Percentiles rank a stretch among this genome's conserved stretches.
Evolutionary conservation across 2,888 invertebrate species (phyloP).

Genomic region (Parnassius apollo): DNA sequence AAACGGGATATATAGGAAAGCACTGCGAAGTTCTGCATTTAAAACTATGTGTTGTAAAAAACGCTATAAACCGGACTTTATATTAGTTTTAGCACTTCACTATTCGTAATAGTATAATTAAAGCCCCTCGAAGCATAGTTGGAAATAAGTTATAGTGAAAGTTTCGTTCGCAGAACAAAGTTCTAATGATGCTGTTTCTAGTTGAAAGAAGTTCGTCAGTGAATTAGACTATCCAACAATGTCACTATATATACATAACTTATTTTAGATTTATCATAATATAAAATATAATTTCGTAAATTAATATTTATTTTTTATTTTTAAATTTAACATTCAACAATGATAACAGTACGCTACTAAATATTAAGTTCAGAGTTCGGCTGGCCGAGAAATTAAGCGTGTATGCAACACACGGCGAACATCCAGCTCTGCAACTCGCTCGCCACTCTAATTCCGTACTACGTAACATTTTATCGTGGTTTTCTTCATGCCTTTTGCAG

Average conservation of each 20-base stretch:
- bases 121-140: constrained; percentile 59
- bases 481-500: not conserved
- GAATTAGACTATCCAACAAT: constrained; percentile 46
- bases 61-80: constrained; percentile 12
- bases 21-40: constrained; percentile 17
- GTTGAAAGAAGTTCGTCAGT: constrained; percentile 41
- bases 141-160: constrained; percentile 35
- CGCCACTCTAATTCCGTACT: too few relatives aligned
- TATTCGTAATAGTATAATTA: constrained; percentile 33
- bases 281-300: not conserved
- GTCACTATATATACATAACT: constrained; percentile 27
- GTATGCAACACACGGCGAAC: too few relatives aligned
- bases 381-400: too few relatives aligned
- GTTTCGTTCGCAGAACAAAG: constrained; percentile 32
- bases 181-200: constrained; percentile 32
- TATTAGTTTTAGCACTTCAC: constrained; percentile 53
- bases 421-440: too few relatives aligned
- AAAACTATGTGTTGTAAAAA: constrained; percentile 4
- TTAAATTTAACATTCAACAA: not conserved
- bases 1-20: constrained; percentile 22
- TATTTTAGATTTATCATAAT: constrained; percentile 4
- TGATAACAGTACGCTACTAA: not conserved
- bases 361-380: too few relatives aligned
- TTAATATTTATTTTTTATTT: not conserved
- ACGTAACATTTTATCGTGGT: not conserved